These are phyloP conservation scores for Glossophaga mutica DNA, from an alignment of 2,797 vertebrate species.

Conservation along the genomic window DNA sequence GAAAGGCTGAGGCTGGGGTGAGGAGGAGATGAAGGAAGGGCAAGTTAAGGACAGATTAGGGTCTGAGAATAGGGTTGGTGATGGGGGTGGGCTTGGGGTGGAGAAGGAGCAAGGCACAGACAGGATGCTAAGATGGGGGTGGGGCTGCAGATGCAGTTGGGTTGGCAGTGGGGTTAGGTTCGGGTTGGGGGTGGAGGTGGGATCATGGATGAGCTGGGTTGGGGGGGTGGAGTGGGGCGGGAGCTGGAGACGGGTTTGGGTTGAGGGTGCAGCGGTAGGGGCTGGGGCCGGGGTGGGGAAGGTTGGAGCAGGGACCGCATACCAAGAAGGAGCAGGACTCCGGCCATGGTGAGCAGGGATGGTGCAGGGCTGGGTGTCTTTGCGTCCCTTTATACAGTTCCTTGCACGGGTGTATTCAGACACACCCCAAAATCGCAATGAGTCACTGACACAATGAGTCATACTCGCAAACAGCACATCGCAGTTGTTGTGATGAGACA, in stretches of 20 bases:
- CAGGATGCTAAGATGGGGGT: background rate
- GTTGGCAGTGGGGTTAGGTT: background rate
- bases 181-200: background rate
- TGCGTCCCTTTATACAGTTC: too few species aligned
- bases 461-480: too few species aligned
- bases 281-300: background rate
- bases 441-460: too few species aligned
- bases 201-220: background rate
- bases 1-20: background rate
- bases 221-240: background rate
- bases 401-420: too few species aligned
- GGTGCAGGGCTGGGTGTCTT: background rate
- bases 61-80: background rate
- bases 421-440: too few species aligned
- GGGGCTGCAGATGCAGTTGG: background rate
- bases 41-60: background rate
- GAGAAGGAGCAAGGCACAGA: background rate
- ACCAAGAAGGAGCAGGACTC: background rate
- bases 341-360: background rate
- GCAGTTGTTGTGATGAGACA: too few species aligned
- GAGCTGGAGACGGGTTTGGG: background rate
- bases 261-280: background rate
- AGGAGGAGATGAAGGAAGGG: background rate
- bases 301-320: background rate
- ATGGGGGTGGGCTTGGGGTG: background rate